A percentile compares a stretch with the other conserved stretches of the same genome.
Evolutionary conservation across 2,888 invertebrate genomes (phyloP).

Genomic region (Cosmia trapezina): DNA sequence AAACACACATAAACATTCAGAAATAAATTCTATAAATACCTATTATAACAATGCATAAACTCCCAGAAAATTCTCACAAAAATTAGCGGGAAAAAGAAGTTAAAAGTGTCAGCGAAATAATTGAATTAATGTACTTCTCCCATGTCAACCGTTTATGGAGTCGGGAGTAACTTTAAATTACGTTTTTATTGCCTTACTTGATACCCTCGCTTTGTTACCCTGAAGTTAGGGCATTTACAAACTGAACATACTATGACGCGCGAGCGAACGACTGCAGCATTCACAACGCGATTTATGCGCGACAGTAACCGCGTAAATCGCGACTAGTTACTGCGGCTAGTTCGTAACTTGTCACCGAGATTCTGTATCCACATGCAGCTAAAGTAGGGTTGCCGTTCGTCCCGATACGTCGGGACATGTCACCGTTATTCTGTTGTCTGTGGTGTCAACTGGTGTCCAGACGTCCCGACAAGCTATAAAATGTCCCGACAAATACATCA

Average conservation of each 20-base stretch:
- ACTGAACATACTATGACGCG: constrained; percentile 13
- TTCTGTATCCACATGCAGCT: neutral
- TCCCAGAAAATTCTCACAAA: constrained; percentile 26
- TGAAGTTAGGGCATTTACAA: constrained; percentile 24
- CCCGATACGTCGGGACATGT: too few relatives aligned
- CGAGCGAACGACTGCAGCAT: constrained; percentile 9
- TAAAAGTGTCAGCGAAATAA: constrained; percentile 49
- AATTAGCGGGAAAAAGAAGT: constrained; percentile 41
- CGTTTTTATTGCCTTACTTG: constrained; percentile 63
- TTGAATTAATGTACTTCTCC: constrained; percentile 59
- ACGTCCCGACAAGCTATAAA: too few relatives aligned
- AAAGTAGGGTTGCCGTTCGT: too few relatives aligned
- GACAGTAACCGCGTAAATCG: constrained; percentile 38
- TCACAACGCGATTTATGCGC: constrained; percentile 33
- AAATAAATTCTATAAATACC: too few relatives aligned
- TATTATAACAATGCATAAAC: too few relatives aligned
- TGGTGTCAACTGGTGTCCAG: too few relatives aligned
- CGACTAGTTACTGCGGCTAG: constrained; percentile 28
- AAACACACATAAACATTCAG: too few relatives aligned
- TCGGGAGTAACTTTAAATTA: constrained; percentile 58
- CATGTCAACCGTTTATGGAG: constrained; percentile 64
- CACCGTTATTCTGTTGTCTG: too few relatives aligned
- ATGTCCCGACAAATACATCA: too few relatives aligned
- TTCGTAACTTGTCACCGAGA: constrained; percentile 22
- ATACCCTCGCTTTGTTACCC: constrained; percentile 40